Evolutionary conservation across 1,140 invertebrate species (phyloP).

Genomic region (Drusus annulatus): DNA sequence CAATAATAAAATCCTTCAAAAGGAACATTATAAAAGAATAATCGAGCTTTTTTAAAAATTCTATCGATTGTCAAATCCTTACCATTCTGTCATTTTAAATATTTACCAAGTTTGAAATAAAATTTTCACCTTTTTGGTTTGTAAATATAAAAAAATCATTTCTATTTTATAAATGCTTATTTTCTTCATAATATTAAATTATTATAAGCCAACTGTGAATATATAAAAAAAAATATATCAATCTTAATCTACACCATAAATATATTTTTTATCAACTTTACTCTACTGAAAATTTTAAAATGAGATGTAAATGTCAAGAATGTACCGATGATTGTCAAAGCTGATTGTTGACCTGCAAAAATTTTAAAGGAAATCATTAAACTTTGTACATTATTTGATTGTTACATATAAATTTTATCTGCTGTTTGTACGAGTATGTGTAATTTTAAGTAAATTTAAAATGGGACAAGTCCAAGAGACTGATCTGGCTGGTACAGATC

Average conservation of each 20-base stretch:
- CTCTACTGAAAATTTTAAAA: conserved; percentile 5
- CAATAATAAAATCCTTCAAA: background rate
- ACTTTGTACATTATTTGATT: no score
- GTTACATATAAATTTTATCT: background rate
- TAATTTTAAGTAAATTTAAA: background rate
- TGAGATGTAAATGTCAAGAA: background rate
- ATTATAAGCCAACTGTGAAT: conserved; percentile 22
- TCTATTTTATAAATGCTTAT: conserved; percentile 4
- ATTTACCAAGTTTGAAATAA: no score
- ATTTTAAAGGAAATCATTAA: no score
- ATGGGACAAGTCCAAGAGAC: no score
- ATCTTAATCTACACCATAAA: conserved; percentile 3
- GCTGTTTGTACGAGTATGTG: background rate
- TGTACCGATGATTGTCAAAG: no score
- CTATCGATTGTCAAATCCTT: no score
- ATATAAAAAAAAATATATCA: conserved; percentile 16
- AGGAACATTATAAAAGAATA: conserved; percentile 12
- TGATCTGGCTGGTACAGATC: conserved; percentile 34
- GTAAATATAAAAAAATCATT: background rate
- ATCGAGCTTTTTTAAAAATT: background rate
- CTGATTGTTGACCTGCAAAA: no score
- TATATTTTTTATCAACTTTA: conserved; percentile 29
- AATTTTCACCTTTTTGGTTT: background rate
- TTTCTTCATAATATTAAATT: background rate
- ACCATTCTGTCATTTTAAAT: no score